These are phyloP conservation scores for Meandrusa payeni DNA, from an alignment of 2,888 invertebrate species.

Conservation along the genomic window DNA sequence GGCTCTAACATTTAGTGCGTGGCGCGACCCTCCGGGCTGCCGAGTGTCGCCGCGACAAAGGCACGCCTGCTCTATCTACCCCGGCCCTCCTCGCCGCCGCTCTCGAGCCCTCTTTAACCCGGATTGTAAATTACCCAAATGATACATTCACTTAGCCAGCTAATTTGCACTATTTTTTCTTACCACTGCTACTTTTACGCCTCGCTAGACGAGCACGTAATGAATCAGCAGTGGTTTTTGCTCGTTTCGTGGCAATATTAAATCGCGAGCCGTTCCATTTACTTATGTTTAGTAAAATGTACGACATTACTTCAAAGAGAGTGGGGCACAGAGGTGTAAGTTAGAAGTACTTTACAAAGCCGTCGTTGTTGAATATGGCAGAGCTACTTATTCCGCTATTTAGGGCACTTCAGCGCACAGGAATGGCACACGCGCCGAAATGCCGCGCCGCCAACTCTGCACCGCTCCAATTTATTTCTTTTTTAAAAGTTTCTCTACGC, in stretches of 20 bases:
- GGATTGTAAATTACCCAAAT: constrained; percentile 48
- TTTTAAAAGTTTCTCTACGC: constrained; percentile 24
- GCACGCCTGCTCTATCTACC: constrained; percentile 58
- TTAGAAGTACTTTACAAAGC: constrained; percentile 25
- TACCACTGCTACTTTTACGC: constrained; percentile 10
- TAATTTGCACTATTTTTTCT: constrained; percentile 20
- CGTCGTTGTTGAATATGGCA: constrained; percentile 23
- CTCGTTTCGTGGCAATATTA: too few relatives aligned
- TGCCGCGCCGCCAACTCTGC: constrained; percentile 23
- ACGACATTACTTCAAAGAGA: neutral
- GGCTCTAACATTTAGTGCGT: constrained; percentile 25
- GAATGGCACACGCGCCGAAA: constrained; percentile 24
- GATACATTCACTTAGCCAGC: constrained; percentile 23
- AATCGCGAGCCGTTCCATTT: neutral
- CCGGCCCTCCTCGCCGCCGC: constrained; percentile 42
- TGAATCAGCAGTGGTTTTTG: neutral
- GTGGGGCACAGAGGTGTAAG: constrained; percentile 21
- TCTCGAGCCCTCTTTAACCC: constrained; percentile 46
- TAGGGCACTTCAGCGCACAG: constrained; percentile 25
- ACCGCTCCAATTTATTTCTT: constrained; percentile 25
- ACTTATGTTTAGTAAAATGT: constrained; percentile 8
- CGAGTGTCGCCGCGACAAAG: constrained; percentile 44
- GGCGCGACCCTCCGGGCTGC: constrained; percentile 20
- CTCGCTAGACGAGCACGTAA: constrained; percentile 1
- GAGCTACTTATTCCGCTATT: constrained; percentile 26